Conservation (phyloP, 2,888 invertebrate species). For the Sipunculus nudus region DNA sequence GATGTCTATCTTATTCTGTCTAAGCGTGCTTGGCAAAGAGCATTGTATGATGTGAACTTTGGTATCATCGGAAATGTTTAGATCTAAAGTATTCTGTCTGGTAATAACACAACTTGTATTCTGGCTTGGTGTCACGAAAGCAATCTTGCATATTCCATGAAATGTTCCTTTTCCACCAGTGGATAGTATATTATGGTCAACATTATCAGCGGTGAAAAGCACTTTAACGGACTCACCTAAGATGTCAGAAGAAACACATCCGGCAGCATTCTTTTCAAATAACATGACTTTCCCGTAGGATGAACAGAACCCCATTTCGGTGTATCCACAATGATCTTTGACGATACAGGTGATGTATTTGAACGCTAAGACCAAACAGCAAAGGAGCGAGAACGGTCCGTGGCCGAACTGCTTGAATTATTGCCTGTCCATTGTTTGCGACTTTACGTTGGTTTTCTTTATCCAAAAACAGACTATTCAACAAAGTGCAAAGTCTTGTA, state of each 20-base stretch:
- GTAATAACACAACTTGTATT: neutral
- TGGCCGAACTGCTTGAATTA: too few species aligned
- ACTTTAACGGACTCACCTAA: too few species aligned
- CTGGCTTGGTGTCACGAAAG: neutral
- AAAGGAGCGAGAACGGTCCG: too few species aligned
- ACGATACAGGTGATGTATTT: too few species aligned
- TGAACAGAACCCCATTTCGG: neutral
- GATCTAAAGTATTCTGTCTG: neutral
- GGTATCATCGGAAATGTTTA: neutral
- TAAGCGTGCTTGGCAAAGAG: neutral
- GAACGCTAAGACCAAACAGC: too few species aligned
- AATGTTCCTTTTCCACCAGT: constrained; percentile 9
- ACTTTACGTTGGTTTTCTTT: too few species aligned
- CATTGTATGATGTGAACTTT: neutral
- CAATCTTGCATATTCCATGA: constrained; percentile 6
- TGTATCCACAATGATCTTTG: too few species aligned
- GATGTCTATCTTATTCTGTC: neutral
- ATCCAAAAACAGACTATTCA: too few species aligned
- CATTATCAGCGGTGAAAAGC: constrained; percentile 1
- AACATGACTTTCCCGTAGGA: neutral
- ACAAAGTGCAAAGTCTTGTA: too few species aligned
- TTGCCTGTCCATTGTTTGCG: too few species aligned
- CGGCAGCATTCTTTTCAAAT: constrained; percentile 2
- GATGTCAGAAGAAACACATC: too few species aligned
- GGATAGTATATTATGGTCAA: constrained; percentile 5